Evolutionary conservation across 2,888 invertebrate species (phyloP), one percentile per base, ranked within the genome.

Genomic region (Drosophila flavopinicola): DNA sequence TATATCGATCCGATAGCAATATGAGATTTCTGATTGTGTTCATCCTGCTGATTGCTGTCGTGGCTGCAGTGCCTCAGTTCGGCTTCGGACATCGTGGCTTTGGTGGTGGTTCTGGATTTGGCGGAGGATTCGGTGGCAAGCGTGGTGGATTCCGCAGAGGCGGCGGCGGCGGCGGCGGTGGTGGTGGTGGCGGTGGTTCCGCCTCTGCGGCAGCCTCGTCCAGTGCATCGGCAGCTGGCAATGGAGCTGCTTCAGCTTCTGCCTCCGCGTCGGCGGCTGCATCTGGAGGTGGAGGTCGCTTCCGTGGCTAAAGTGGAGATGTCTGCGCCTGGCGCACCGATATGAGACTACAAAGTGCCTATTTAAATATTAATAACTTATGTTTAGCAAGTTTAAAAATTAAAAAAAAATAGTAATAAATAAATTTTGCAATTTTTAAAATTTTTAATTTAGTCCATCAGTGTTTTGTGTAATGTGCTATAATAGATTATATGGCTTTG

Each of bases 1-100:
- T 25, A 23, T 1, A 45, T 10, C 47, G 23, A 63, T 38, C 13
- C 25, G 6, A 20, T 20, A 41, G 6, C 32, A 68, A 66, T 1
- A 89, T 89, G 89, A 89, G 87, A 66, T 65, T 80, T 29, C 45
- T 88, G n/a, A 60, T 89, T 52, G 66, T 86, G 25, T 56, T 89
- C 11, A 74, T 83, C 10, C 54, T 90, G 51, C 17, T 87, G 68
- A 70, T 88, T 63, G 88, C 87, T 9, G 79, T 61, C 10, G 75
- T 53, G 24, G 56, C 76, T 27, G 87, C 89, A 1, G 2, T 74
- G 54, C 88, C 54, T 30, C 44, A 35, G 27, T 51, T 20, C 9
- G 44, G 42, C 4, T 42, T 3, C 0, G 17, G 6, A 5, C 1
- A n/a, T 5, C 13, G 37, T 15, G 45, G 59, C 3, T 30, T n/a